Conservation (phyloP, 2,888 invertebrate species). For the Lacanobia wlatinum region DNA sequence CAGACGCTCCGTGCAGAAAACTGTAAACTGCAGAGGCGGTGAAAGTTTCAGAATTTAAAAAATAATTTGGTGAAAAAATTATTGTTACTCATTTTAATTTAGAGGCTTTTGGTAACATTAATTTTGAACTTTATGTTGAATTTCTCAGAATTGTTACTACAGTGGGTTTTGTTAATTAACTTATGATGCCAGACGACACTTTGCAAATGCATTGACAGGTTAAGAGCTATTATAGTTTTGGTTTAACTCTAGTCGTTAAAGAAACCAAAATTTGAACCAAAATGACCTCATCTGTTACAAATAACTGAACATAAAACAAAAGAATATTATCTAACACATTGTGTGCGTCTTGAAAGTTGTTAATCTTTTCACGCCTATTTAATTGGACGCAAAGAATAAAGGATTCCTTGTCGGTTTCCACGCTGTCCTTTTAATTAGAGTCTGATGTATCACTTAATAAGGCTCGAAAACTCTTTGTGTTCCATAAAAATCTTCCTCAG, state of each 20-base stretch:
- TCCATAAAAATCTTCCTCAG: slow-evolving; percentile 23
- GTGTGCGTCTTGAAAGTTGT: slow-evolving; percentile 40
- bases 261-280: slow-evolving; percentile 4
- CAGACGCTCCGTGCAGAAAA: slow-evolving; percentile 70
- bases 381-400: slow-evolving; percentile 55
- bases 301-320: slow-evolving; percentile 31
- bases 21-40: slow-evolving; percentile 65
- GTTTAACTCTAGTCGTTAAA: slow-evolving; percentile 11
- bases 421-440: slow-evolving; percentile 51
- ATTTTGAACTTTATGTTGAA: slow-evolving; percentile 43
- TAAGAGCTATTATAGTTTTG: slow-evolving; percentile 5
- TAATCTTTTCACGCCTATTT: slow-evolving; percentile 61
- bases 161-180: slow-evolving; percentile 14
- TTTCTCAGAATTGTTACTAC: slow-evolving; percentile 34
- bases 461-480: slow-evolving; percentile 38
- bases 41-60: slow-evolving; percentile 61
- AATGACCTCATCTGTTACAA: slow-evolving; percentile 30
- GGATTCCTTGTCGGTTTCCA: slow-evolving; percentile 42
- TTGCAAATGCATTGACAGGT: slow-evolving; percentile 43
- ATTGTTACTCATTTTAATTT: slow-evolving; percentile 43
- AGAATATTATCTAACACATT: slow-evolving; percentile 36
- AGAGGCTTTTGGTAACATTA: slow-evolving; percentile 11
- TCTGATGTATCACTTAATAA: slow-evolving; percentile 48
- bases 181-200: slow-evolving; percentile 25
- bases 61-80: slow-evolving; percentile 68